Evolutionary conservation across 2,888 invertebrate species (phyloP).

Genomic region (Taenaris catops): DNA sequence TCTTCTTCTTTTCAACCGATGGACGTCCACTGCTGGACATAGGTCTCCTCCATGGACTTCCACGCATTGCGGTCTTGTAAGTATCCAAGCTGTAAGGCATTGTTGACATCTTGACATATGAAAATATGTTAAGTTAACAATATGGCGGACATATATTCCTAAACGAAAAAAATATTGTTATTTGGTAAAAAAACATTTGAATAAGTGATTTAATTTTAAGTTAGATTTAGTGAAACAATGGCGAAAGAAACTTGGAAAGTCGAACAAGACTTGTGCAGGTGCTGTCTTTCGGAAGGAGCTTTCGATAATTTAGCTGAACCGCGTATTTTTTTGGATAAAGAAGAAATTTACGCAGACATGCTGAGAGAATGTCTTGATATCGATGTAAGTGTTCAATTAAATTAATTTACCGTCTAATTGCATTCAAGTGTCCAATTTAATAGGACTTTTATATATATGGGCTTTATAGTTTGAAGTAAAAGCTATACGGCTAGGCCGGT

Average conservation of each 20-base stretch:
- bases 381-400: conserved; percentile 32
- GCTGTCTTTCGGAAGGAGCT: conserved; percentile 55
- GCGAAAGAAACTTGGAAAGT: conserved; percentile 39
- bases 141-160: conserved; percentile 6
- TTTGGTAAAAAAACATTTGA: not conserved
- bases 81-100: no score
- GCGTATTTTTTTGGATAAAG: conserved; percentile 27
- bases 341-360: conserved; percentile 48
- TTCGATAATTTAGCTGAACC: conserved; percentile 45
- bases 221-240: conserved; percentile 31
- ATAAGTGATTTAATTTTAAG: conserved; percentile 3
- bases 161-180: conserved; percentile 3
- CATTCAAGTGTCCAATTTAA: no score
- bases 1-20: no score
- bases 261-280: conserved; percentile 54
- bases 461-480: no score
- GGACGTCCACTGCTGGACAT: no score
- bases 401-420: no score
- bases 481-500: no score
- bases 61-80: no score
- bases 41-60: no score
- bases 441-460: no score
- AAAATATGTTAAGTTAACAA: conserved; percentile 5
- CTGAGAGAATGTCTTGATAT: conserved; percentile 44
- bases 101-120: no score